Evolutionary conservation across 23 tunicate species (phyloP), one percentile per base, ranked within the genome.

Genomic region (Styela plicata): DNA sequence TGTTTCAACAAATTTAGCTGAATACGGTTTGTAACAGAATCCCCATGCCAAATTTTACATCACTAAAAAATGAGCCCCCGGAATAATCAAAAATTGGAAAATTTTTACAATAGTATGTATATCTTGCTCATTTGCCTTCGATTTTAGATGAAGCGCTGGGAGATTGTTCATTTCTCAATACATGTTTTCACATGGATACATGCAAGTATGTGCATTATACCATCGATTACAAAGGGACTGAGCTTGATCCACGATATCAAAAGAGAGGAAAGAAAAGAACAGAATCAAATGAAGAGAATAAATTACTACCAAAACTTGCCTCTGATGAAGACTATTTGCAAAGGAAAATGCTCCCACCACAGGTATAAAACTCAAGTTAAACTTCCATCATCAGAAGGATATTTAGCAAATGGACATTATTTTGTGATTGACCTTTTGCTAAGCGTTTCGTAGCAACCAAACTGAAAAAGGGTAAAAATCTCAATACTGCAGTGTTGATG

Each of bases 181-280:
- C 96, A 3, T 96, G 99, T 74, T 96, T 96, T 57, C 96, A 96
- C 80, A 93, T 91, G 92, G 99, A 96, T 83, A 88, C 99, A 28
- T 96, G 99, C 85, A 96, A 96, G 69, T 96, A 91, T 78, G 99
- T 96, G 20, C 99, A 96, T 78, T 96, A 96, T 74, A 97, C 92
- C 71, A 96, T 96, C 65, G 99, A 96, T 77, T 87, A 96, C 73
- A 78, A 95, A 22, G 94, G 96, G 26, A 90, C 90, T 1, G 96
- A 95, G 32, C 77, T 91, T 0, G 97, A 91, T 36, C 97, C 97
- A 0, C 32, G 97, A 36, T 87, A 83, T 64, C 32, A 36, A 23
- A 79, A 79, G 31, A 69, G 74, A 63, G 67, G 80, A 25, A 66
- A 80, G 74, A 33, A 73, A 31, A 31, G 31, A 66, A 30, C 74